Evolutionary conservation across 30 jellyfish, hydroid and myxozoan species (phyloP), one percentile per base, ranked within the genome.

Genomic region (Cassiopea xamachana): DNA sequence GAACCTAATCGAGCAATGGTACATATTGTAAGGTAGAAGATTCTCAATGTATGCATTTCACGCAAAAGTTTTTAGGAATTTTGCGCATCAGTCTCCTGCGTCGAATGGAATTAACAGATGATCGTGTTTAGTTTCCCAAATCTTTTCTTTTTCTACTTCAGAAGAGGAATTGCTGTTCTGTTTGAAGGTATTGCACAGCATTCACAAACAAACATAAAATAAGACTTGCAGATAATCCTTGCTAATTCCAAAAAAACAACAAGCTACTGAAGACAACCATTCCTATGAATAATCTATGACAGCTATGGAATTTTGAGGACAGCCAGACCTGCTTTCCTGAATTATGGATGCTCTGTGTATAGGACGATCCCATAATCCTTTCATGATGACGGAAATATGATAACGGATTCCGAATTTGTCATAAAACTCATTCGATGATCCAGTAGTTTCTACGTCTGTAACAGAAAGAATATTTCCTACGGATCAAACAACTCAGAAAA

Each of bases 331-430:
- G 96, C 97, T 94, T 71, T 90, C 97, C n/a, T 86, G 86, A 16
- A 90, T 79, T 14, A 94, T 90, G 0, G 98, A 92, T 14, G 89
- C 91, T 82, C 82, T 90, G 84, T 94, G 98, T 88, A 90, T 87
- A 10, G 97, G 97, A 46, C 94, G 70, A 64, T 94, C 90, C 98
- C 98, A 94, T 7, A 94, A 50, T 16, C 98, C 98, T 67, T 90
- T 94, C 92, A 94, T 80, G 74, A 94, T 94, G 3, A 94, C 91
- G 7, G 98, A 94, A 5, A 94, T 94, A 73, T 94, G 98, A 84
- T 89, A 94, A 62, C 98, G 98, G 80, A 94, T 94, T 18, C 98
- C 98, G 86, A 94, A 94, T 77, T 94, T 94, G 81, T 94, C 98
- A 83, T 94, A 94, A 67, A 94, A 94, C 61, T 94, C 98, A 77